Evolutionary conservation across 2,797 vertebrate genomes (phyloP).

Genomic region (Limnodromus scolopaceus): DNA sequence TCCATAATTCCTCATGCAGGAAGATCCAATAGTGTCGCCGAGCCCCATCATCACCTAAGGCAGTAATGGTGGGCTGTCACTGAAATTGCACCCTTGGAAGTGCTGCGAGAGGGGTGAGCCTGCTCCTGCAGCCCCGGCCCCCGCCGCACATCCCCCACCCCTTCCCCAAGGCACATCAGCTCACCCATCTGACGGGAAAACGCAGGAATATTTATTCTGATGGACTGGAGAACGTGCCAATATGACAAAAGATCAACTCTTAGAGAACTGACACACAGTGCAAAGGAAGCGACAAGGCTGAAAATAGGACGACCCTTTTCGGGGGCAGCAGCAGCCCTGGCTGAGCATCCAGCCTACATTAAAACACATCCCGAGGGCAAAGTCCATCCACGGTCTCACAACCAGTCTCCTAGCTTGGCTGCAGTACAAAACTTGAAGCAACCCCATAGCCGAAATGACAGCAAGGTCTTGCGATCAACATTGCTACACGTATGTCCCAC

Average conservation of each 20-base stretch:
- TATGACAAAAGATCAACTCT: not conserved
- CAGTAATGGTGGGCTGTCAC: not conserved
- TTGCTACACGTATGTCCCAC: not conserved
- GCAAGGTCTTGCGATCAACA: not conserved
- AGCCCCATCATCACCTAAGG: not conserved
- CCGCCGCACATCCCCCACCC: not conserved
- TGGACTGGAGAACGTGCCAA: not conserved
- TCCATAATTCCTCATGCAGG: rapidly evolving
- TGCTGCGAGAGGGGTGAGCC: rapidly evolving
- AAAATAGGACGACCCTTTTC: not conserved
- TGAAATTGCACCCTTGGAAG: not conserved
- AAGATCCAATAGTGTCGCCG: rapidly evolving
- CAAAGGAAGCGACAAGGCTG: slow-evolving; percentile 11
- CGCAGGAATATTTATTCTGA: not conserved
- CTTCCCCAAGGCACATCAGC: not conserved
- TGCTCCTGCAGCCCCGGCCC: not conserved
- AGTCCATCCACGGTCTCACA: not conserved
- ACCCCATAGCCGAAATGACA: not conserved
- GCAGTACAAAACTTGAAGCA: not conserved
- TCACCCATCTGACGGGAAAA: not conserved
- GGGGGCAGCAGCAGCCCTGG: not conserved
- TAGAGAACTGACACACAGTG: not conserved
- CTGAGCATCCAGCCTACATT: not conserved
- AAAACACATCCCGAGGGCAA: not conserved
- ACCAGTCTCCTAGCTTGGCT: not conserved